phyloP scores from a whole-genome alignment of 2,113 vertebrate species.

The Psophia crepitans region DNA sequence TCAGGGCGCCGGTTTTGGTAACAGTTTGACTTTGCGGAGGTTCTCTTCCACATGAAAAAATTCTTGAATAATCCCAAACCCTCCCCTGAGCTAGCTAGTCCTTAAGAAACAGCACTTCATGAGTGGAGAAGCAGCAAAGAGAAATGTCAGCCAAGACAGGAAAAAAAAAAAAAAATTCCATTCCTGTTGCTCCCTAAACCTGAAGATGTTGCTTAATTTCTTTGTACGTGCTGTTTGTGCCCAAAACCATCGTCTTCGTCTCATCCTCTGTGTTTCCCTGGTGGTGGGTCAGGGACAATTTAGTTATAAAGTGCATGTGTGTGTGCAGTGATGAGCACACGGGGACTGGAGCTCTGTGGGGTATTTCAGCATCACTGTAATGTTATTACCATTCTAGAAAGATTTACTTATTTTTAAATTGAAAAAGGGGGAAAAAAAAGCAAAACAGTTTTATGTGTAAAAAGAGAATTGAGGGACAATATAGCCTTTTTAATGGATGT shows the following conservation, averaged over 20 bases:
- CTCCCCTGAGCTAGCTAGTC: not conserved
- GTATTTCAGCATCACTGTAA: not conserved
- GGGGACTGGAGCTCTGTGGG: not conserved
- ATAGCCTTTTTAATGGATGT: not conserved
- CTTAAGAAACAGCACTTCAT: not conserved
- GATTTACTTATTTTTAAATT: not conserved
- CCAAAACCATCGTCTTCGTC: not conserved
- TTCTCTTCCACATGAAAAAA: not conserved
- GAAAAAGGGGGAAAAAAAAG: not conserved
- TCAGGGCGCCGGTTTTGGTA: not conserved
- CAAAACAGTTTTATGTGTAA: not conserved
- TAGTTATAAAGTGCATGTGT: not conserved
- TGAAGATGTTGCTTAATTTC: not conserved
- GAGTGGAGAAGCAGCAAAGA: not conserved
- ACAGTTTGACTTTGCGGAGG: not conserved
- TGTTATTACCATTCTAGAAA: not conserved
- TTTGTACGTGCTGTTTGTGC: not conserved
- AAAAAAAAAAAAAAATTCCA: not conserved
- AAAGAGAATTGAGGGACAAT: not conserved
- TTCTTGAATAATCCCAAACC: not conserved
- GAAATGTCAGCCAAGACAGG: not conserved
- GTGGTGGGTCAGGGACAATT: not conserved
- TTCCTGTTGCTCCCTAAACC: not conserved
- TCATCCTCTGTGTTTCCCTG: not conserved
- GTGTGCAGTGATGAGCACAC: not conserved